Base-by-base conservation (phyloP, 2,888 invertebrate species). In the Aproaerema taeniolella region DNA sequence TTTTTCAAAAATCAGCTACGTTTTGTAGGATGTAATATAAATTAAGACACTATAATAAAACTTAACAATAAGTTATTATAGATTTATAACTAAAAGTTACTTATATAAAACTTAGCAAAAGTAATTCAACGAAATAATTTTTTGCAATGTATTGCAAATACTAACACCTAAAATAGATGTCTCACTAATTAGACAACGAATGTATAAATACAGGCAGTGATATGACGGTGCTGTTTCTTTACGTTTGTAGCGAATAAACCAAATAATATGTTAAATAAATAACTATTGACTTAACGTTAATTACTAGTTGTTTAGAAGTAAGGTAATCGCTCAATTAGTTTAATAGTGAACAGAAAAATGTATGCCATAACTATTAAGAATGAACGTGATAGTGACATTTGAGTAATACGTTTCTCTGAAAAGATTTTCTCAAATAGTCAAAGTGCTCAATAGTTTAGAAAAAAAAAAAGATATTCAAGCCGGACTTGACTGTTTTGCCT, bases 221-320 rank as follows among this genome's bases (percentile, higher is more conserved):
- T 76, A 71, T 49, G 46, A 59, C 61, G 81, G 82, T 82, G 82
- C 82, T 81, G 72, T 66, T 55, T 66, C 63, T 73, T 73, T 72
- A 68, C 60, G 66, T 66, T 65, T 68, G 63, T 78, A 73, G 64
- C 68, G 63, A 69, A 67, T 68, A 73, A 73, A 77, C 82, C 82
- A 81, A 81, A 82, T 76, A 76, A n/a, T 68, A 68, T 67, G 53
- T 61, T 67, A 62, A n/a, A n/a, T n/a, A n/a, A n/a, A 53, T 54
- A 45, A n/a, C 47, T 52, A 61, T 63, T 35, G 26, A 59, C 52
- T 55, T 60, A 50, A 56, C 52, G 49, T 62, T 62, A 53, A 52
- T 45, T 65, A 66, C 67, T 67, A 53, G 49, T 65, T 66, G 58
- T 49, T 48, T 62, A 56, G 50, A 50, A 45, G 40, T 65, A 65